Percentiles rank a stretch among this genome's conserved stretches.
Conservation (phyloP, 2,797 vertebrate species). For the Pangasius mekongensis region DNA sequence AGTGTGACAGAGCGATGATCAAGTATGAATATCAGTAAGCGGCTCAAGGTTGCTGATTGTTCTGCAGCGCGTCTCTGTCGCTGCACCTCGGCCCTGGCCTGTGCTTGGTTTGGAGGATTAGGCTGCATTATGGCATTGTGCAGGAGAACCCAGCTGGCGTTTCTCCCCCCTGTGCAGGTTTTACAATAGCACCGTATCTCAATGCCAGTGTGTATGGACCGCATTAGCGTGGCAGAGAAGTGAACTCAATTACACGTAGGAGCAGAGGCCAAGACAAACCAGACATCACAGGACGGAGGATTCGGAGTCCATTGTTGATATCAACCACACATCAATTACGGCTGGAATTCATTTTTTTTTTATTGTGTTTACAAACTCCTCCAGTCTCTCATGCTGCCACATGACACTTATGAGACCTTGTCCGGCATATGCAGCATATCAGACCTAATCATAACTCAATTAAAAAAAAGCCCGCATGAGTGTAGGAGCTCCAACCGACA, state of each 20-base stretch:
- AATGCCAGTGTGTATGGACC: neutral
- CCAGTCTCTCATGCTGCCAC: too few species aligned
- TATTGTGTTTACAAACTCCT: constrained; percentile 13
- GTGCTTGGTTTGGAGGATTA: constrained; percentile 20
- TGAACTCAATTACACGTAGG: constrained; percentile 52
- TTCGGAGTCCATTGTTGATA: constrained; percentile 19
- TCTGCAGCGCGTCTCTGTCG: neutral
- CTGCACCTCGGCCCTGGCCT: constrained; percentile 38
- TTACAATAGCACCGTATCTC: constrained; percentile 3
- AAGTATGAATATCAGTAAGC: constrained; percentile 31
- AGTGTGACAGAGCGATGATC: neutral
- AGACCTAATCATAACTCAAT: neutral
- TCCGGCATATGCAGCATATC: neutral
- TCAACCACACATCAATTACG: constrained; percentile 29
- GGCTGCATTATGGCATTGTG: constrained; percentile 31
- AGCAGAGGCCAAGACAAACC: constrained; percentile 27
- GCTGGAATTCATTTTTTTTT: constrained; percentile 18
- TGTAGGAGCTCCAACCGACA: neutral
- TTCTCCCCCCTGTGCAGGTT: neutral
- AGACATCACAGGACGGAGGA: constrained; percentile 9
- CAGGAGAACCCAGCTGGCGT: constrained; percentile 48
- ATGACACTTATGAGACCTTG: neutral
- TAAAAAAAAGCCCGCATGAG: constrained; percentile 8
- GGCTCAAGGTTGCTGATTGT: constrained; percentile 47
- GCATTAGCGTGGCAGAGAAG: constrained; percentile 26